These are phyloP conservation scores for Ambastaia sidthimunki DNA, from an alignment of 2,797 vertebrate species.

Conservation along the genomic window DNA sequence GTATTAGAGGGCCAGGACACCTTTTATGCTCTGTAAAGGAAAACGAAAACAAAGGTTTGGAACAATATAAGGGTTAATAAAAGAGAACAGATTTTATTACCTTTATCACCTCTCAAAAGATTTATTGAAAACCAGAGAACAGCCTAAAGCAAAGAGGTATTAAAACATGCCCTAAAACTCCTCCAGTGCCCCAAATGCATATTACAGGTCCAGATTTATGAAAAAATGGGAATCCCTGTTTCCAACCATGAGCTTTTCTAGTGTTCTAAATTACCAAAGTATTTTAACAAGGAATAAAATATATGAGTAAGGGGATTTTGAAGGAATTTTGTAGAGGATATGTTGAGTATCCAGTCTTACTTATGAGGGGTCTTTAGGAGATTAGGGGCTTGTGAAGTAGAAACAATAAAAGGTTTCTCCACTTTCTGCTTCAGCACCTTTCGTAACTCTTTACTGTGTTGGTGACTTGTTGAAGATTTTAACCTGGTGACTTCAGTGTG, in stretches of 20 bases:
- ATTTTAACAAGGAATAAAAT: constrained; percentile 20
- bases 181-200: not conserved
- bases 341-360: constrained; percentile 32
- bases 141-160: not conserved
- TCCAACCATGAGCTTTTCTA: constrained; percentile 40
- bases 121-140: not conserved
- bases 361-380: constrained; percentile 7
- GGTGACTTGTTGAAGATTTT: not conserved
- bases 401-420: constrained; percentile 22
- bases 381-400: constrained; percentile 22
- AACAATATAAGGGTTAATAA: constrained; percentile 1
- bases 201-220: constrained; percentile 7
- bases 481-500: constrained; percentile 21
- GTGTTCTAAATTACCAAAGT: constrained; percentile 42
- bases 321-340: constrained; percentile 26
- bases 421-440: constrained; percentile 9
- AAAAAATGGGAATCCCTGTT: constrained; percentile 1
- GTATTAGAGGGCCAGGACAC: not conserved
- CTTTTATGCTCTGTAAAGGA: not conserved
- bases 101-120: not conserved
- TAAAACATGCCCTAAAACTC: constrained; percentile 2
- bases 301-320: constrained; percentile 3
- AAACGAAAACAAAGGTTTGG: not conserved
- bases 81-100: not conserved
- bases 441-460: not conserved